Base-by-base conservation (phyloP, 2,797 vertebrate genomes). In the Chanos chanos region DNA sequence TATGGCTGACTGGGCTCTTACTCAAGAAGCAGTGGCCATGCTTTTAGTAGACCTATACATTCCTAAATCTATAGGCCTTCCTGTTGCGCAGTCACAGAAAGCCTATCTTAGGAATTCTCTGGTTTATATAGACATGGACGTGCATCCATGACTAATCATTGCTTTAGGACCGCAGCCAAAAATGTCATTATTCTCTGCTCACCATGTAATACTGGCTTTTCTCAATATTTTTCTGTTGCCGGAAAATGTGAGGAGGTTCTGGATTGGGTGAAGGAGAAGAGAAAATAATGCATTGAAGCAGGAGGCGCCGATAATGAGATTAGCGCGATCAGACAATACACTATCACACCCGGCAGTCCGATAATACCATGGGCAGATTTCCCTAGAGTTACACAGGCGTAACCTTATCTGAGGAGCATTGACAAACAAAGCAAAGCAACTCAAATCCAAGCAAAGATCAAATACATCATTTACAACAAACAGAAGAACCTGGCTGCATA, bases 241-340 rank as follows among this genome's bases (percentile, higher is more conserved):
- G 21, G 47, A 49, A 28, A 51, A 51, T 7, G 7, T 28, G 21
- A 13, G 54, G 28, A 39, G 28, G 15, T 55, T 56, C 5, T 10
- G 12, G 31, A 61, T 30, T 33, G 61, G 65, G 56, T 2, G 2
- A 28, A 12, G 8, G 24, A 34, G 16, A 30, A 40, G 10, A 22
- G 21, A 19, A 66, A 53, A 62, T 36, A 34, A 53, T 2, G 2
- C 39, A 34, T 24, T 37, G 39, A 6, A n/a, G 31, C 9, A 27
- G 22, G 53, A 71, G 65, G 31, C 16, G 64, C 27, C 48, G 25
- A 1, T 5, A 61, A 70, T 68, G 57, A 53, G 57, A 69, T 71
- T 7, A 51, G 54, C 58, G 13, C n/a, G 48, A 62, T 49, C 50
- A 24, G 60, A 72, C 65, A 71, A 68, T 43, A 51, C 3, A 3